Base-by-base conservation (phyloP, 2,888 invertebrate genomes). In the Neoaliturus tenellus region DNA sequence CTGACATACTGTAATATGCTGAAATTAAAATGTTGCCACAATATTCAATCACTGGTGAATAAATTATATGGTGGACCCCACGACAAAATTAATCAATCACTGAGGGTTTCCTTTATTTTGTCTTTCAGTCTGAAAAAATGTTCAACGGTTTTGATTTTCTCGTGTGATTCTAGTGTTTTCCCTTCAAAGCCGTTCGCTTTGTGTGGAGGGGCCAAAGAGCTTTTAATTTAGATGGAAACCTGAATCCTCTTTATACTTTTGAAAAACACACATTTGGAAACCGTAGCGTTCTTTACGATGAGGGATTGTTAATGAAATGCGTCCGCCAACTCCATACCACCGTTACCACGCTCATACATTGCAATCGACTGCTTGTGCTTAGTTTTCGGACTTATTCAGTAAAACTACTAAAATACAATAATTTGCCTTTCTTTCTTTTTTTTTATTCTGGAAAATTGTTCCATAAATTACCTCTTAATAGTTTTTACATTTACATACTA, bases 161-260 rank as follows among this genome's bases (percentile, higher is more conserved):
- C 62, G 62, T 62, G 25, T 55, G 62, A 62, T 28, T 25, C 62
- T 14, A 28, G 14, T 62, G 62, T 62, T 62, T 62, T 31, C 62
- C 62, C 31, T 31, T 31, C 62, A 62, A 14, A 28, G 28, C 28
- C 55, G 23, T 62, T 62, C 28, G 5, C 51, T 51, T 51, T 62
- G 62, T 62, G 62, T 62, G 62, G 23, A 55, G 55, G 62, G 62
- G 51, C 48, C 28, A 62, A 62, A 62, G 62, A 62, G 62, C 62
- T 62, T 62, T 62, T 62, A 62, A 62, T 62, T 62, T 62, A 62
- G 25, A 62, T 62, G 62, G 62, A 62, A 51, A 62, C 62, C 62
- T 62, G 28, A 31, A 62, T 31, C 25, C 62, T 62, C 62, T 62
- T 62, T 31, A 62, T 62, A 62, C 62, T 62, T 62, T 31, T 62